phyloP scores from a whole-genome alignment of 2,113 vertebrate species.

The Pica pica region DNA sequence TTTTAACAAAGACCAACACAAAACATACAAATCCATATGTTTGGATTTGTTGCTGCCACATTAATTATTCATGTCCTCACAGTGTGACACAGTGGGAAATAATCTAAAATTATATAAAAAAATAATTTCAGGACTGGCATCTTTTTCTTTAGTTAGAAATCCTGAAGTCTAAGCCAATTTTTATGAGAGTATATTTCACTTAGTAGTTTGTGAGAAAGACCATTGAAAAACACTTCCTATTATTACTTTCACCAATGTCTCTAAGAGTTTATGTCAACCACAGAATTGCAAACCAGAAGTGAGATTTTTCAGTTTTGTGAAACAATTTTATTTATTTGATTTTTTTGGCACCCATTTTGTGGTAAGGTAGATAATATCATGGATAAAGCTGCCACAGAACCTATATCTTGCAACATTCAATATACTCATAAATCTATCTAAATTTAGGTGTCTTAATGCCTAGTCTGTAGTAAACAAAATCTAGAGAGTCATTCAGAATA shows the following conservation, averaged over 20 bases:
- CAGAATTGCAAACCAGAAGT: neutral
- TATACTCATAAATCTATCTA: neutral
- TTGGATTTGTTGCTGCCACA: conserved; percentile 22
- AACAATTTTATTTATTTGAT: neutral
- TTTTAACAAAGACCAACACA: conserved; percentile 36
- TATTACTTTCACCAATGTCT: neutral
- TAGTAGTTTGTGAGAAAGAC: neutral
- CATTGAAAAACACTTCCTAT: neutral
- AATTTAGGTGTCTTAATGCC: neutral
- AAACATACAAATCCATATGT: conserved; percentile 52
- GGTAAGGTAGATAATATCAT: neutral
- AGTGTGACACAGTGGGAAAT: neutral
- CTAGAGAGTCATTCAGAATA: neutral
- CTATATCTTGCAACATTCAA: neutral
- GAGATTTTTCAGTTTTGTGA: neutral
- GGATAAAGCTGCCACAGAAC: neutral
- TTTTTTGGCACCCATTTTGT: neutral
- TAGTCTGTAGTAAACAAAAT: neutral
- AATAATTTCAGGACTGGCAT: neutral
- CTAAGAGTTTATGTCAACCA: neutral
- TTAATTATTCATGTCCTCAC: conserved; percentile 4
- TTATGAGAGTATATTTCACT: neutral
- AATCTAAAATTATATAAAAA: neutral
- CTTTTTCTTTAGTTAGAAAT: neutral
- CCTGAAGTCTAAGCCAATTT: neutral